Conservation (phyloP, 2,113 vertebrate genomes). For the Cettia cetti region DNA sequence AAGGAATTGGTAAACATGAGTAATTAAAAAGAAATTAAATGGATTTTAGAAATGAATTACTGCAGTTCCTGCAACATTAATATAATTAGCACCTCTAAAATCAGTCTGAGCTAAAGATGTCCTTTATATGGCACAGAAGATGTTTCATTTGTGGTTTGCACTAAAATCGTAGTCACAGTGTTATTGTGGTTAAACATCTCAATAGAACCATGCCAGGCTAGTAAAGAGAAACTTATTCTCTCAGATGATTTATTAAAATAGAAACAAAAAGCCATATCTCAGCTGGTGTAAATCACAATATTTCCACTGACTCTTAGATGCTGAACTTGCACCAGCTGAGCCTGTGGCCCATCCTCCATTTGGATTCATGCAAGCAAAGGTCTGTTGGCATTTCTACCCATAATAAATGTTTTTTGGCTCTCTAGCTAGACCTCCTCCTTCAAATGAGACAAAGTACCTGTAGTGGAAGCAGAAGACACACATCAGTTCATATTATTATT, state of each 20-base stretch:
- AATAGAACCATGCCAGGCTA: background rate
- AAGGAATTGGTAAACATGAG: conserved; percentile 44
- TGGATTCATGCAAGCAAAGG: background rate
- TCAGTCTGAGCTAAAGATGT: background rate
- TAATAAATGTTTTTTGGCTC: background rate
- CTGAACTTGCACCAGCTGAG: conserved; percentile 28
- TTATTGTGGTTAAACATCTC: conserved; percentile 28
- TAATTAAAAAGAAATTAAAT: conserved; percentile 63
- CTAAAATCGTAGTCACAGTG: background rate
- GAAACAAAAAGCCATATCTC: conserved; percentile 1
- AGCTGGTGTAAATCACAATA: conserved; percentile 28
- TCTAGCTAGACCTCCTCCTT: background rate
- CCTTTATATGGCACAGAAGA: background rate
- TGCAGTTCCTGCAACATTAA: conserved; percentile 24
- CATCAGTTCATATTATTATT: background rate
- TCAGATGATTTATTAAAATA: background rate
- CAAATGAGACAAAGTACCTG: background rate
- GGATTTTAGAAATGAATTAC: conserved; percentile 46
- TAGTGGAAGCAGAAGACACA: background rate
- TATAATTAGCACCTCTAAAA: conserved; percentile 48
- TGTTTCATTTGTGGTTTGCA: background rate
- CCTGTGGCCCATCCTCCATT: background rate
- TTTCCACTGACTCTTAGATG: background rate
- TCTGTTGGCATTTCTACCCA: background rate
- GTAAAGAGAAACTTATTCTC: background rate